Base-by-base conservation (phyloP, 1,140 invertebrate species). In the Hyposmocoma kahamanoa region DNA sequence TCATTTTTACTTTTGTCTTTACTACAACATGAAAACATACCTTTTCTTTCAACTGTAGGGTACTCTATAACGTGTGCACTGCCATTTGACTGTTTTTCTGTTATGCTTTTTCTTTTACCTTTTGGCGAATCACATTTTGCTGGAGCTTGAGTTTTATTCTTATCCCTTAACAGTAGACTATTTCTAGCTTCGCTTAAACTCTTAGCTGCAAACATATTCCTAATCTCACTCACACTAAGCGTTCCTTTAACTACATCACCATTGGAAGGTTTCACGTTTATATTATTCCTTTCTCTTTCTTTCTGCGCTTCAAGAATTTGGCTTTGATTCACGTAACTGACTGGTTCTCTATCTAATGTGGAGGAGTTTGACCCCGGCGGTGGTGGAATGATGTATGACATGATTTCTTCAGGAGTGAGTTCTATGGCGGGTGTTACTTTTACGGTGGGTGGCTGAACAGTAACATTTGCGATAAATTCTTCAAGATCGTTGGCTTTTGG, bases 371-470 rank as follows among this genome's bases (percentile, higher is more conserved):
- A 86, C 1, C 83, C 68, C 0, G 94, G 93, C 0, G 94, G 94
- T 2, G 93, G 93, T 24, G 93, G 94, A 67, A 95, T 95, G 24
- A 95, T 94, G 50, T 92, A 93, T 0, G 92, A 91, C 82, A 92
- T 91, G 32, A 95, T 92, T 80, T 95, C 92, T 76, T 94, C 92
- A 0, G 91, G 91, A 0, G 92, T 93, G 8, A 93, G 70, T 68
- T 92, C 92, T 54, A 92, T 89, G 11, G 91, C 90, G 20, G 91
- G 90, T n/a, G 89, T 90, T 3, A 90, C 70, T 74, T 90, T 91
- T 48, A 90, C 87, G n/a, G 90, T 90, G 6, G 91, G 91, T 5
- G 95, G 94, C 20, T 93, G 94, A 41, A 96, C 90, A 17, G 92
- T 92, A 21, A 96, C 91, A 59, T 91, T 93, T 11, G 93, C 94